Conservation (phyloP, 2,113 vertebrate species). For the Aramus guarauna region DNA sequence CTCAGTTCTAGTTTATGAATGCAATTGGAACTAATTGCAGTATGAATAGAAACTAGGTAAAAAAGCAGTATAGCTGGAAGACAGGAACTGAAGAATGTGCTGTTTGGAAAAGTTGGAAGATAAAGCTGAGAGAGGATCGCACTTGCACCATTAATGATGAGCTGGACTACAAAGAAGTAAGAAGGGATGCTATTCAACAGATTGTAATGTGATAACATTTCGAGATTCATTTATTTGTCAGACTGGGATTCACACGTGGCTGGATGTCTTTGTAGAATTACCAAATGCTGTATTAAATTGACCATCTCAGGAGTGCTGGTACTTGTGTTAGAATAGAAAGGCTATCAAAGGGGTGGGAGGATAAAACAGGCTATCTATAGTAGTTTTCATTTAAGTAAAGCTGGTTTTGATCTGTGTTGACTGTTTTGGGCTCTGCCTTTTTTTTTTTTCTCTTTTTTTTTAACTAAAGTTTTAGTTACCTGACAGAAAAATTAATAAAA, state of each 20-base stretch:
- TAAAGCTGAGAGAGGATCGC: not conserved
- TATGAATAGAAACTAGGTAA: not conserved
- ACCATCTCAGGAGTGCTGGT: not conserved
- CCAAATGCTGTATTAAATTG: not conserved
- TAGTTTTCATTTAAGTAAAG: not conserved
- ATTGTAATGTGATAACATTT: not conserved
- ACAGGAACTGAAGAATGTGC: not conserved
- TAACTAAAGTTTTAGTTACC: not conserved
- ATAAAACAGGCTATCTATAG: not conserved
- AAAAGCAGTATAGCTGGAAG: not conserved
- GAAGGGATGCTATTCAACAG: not conserved
- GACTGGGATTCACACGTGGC: not conserved
- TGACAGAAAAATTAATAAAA: not conserved
- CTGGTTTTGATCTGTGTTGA: not conserved
- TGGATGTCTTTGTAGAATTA: not conserved
- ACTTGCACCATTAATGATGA: not conserved
- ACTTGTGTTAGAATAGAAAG: not conserved
- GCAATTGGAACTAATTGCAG: not conserved
- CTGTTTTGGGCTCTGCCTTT: not conserved
- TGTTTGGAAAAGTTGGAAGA: not conserved
- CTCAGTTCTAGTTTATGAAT: not conserved
- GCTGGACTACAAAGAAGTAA: not conserved
- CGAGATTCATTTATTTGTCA: not conserved
- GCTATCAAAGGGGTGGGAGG: not conserved
- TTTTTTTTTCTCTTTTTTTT: not conserved